These are phyloP conservation scores for Pangasius mekongensis DNA, from an alignment of 2,797 vertebrate genomes.

Conservation along the genomic window DNA sequence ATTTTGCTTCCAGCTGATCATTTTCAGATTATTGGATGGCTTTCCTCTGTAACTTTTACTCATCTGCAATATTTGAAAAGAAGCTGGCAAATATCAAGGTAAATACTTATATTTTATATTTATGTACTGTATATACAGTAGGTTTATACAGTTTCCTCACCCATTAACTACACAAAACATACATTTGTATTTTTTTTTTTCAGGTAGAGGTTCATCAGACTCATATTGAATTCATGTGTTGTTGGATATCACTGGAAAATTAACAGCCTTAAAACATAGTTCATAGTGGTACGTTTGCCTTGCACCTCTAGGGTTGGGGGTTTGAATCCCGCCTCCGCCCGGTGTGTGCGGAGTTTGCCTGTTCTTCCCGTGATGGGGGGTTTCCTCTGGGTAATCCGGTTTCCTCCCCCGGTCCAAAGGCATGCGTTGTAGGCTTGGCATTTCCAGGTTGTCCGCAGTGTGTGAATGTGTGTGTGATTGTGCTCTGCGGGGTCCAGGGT, in stretches of 20 bases:
- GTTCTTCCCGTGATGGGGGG: no score
- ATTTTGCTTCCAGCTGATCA: neutral
- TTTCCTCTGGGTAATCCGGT: no score
- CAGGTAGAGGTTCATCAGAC: neutral
- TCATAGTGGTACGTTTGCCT: no score
- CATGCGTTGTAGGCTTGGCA: no score
- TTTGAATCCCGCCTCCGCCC: no score
- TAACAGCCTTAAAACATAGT: neutral
- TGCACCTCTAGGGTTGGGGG: no score
- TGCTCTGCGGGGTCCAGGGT: no score
- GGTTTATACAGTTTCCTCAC: neutral
- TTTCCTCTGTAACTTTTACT: neutral
- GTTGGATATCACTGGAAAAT: neutral
- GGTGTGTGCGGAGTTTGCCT: no score
- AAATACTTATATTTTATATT: neutral
- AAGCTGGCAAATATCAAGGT: neutral
- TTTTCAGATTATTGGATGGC: neutral
- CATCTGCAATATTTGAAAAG: neutral
- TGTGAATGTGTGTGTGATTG: no score
- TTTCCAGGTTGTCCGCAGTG: no score
- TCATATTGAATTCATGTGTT: neutral
- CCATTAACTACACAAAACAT: neutral
- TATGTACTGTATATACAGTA: neutral
- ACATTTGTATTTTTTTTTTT: neutral
- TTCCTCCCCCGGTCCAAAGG: no score